Evolutionary conservation across 2,797 vertebrate genomes (phyloP).

Genomic region (Cuniculus paca): DNA sequence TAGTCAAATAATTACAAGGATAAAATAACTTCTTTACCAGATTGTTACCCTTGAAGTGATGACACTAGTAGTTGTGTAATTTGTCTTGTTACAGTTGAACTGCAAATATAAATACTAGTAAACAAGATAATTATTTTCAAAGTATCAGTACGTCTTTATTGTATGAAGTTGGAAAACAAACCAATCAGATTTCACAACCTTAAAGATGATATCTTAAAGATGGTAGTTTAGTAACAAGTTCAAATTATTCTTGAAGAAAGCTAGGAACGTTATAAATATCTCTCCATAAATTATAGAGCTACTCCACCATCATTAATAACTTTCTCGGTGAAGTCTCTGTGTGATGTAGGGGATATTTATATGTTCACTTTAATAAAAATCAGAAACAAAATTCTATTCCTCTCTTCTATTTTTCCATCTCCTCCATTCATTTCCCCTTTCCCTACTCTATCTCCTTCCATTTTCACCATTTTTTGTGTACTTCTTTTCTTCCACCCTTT

Average conservation of each 20-base stretch:
- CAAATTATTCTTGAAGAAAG: constrained; percentile 46
- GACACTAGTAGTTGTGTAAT: neutral
- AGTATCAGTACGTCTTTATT: neutral
- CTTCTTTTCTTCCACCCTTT: neutral
- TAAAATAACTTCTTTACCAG: neutral
- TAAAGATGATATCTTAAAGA: constrained; percentile 37
- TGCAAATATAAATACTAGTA: neutral
- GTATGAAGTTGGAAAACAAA: constrained; percentile 44
- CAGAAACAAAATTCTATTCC: neutral
- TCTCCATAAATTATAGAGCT: neutral
- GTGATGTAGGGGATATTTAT: neutral
- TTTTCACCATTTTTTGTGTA: neutral
- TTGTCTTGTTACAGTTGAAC: constrained; percentile 17
- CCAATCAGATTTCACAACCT: constrained; percentile 13
- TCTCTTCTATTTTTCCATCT: neutral
- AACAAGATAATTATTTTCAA: neutral
- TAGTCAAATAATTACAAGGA: constrained; percentile 48
- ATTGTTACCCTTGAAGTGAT: constrained; percentile 31
- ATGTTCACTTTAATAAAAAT: neutral
- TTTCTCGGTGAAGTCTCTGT: neutral
- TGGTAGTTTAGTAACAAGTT: constrained; percentile 29
- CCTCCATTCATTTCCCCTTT: neutral
- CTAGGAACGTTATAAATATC: constrained; percentile 3
- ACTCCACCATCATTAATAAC: neutral
- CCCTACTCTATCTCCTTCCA: neutral